Base-by-base conservation (phyloP, 2,113 vertebrate species). In the Columba livia region DNA sequence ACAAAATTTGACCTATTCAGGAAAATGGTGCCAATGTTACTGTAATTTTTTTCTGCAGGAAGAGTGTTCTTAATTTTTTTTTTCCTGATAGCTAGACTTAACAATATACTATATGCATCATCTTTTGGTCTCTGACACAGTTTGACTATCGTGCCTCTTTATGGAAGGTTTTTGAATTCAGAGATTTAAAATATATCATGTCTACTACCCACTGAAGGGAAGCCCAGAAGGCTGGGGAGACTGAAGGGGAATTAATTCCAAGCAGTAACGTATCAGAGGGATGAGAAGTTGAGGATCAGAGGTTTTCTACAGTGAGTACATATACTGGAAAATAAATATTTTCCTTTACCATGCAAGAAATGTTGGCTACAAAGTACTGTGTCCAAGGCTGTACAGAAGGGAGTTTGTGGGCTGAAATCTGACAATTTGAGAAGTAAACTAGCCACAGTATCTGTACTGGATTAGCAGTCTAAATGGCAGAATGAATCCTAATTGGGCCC, bases 401-500 rank as follows among this genome's bases (percentile, higher is more conserved):
- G 13, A 5, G 5, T 57, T 62, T 88, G 25, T 28, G 79, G 48
- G 20, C 26, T 86, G 42, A 87, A 93, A 80, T 51, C 25, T 61
- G 42, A 78, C 60, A 71, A 47, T 74, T 60, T 83, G 60, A 86
- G 78, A 94, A 88, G 60, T 79, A 91, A 89, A 80, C 36, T 66
- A 64, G 10, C 9, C 57, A 40, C 2, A 1, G n/a, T 79, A 34
- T 75, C 44, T 82, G 38, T 69, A 60, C 20, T 20, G 24, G 38
- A 78, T 78, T 86, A 93, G 42, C 32, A 86, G 38, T 48, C 56
- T 88, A 78, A 90, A 83, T 75, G 69, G 24, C 61, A 92, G 60
- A 89, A 56, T 61, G 64, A 82, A 90, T 64, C 38, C 65, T 93
- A 93, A 95, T 94, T 94, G 85, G 38, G 38, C 69, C 61, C 57